A percentile compares a stretch with the other conserved stretches of the same genome.
Conservation (phyloP, 1,140 invertebrate genomes). For the Drosophila funebris region DNA sequence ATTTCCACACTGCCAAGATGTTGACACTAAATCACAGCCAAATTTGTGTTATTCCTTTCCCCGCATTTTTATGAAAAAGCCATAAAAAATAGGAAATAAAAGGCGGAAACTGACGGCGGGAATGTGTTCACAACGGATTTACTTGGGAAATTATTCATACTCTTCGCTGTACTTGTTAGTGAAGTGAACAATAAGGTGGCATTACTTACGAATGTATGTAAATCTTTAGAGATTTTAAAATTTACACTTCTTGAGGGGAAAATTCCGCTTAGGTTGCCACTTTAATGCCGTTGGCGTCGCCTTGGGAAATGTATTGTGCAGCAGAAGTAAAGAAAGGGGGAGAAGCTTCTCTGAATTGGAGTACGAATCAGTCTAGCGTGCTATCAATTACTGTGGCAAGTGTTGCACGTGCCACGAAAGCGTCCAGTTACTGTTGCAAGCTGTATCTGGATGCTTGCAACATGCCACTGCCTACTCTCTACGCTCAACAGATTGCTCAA, state of each 20-base stretch:
- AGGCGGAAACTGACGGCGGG: constrained; percentile 38
- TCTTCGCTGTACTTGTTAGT: constrained; percentile 51
- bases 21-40: constrained; percentile 61
- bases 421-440: constrained; percentile 31
- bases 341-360: constrained; percentile 58
- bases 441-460: constrained; percentile 9
- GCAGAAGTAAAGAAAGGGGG: constrained; percentile 25
- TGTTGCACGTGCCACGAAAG: constrained; percentile 74
- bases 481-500: constrained; percentile 62
- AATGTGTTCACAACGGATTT: constrained; percentile 63
- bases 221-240: background rate
- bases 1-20: constrained; percentile 62
- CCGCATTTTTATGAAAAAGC: constrained; percentile 18
- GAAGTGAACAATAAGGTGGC: background rate
- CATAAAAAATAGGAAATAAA: constrained; percentile 53
- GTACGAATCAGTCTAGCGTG: constrained; percentile 78
- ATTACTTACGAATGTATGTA: background rate
- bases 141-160: constrained; percentile 58
- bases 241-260: background rate
- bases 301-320: constrained; percentile 47
- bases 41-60: constrained; percentile 17
- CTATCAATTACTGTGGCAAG: constrained; percentile 81
- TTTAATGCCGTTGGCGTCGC: constrained; percentile 28
- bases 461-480: constrained; percentile 15
- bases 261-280: background rate